Base-by-base conservation (phyloP, 2,888 invertebrate genomes). In the Hyalella azteca region DNA sequence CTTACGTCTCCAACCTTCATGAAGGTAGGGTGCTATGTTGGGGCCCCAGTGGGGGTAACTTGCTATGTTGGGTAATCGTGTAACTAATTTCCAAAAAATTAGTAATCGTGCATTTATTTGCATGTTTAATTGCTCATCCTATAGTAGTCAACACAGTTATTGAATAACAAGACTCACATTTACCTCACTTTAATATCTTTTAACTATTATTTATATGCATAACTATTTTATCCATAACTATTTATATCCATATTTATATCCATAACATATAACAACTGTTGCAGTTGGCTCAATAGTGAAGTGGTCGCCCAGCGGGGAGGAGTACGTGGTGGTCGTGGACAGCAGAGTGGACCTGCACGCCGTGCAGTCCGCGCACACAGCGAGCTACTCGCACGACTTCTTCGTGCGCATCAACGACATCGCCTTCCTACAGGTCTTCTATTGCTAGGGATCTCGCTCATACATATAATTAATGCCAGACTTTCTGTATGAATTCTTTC, bases 1-100 rank as follows among this genome's bases (percentile, higher is more conserved):
- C 96, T 0, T 97, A 94, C 87, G 93, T 93, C 0, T 94, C 94
- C n/a, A 96, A 96, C 88, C 89, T 97, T 45, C 91, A 92, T 83
- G 92, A 91, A 86, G 93, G 92, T 89, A 9, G 36, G 54, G n/a
- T n/a, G n/a, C n/a, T n/a, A n/a, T n/a, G n/a, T n/a, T n/a, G n/a
- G n/a, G n/a, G n/a, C n/a, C n/a, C n/a, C n/a, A n/a, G n/a, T n/a
- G n/a, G n/a, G n/a, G n/a, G n/a, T n/a, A n/a, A n/a, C n/a, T n/a
- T n/a, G n/a, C n/a, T n/a, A n/a, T n/a, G n/a, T n/a, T n/a, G n/a
- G n/a, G n/a, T n/a, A n/a, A n/a, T n/a, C n/a, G n/a, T n/a, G n/a
- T n/a, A n/a, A n/a, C n/a, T n/a, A n/a, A n/a, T n/a, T n/a, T n/a
- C n/a, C n/a, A n/a, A n/a, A n/a, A n/a, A n/a, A n/a, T n/a, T n/a